Conservation (phyloP, 53 echinoderm and acorn worm species). For the Zoroaster sp. region DNA sequence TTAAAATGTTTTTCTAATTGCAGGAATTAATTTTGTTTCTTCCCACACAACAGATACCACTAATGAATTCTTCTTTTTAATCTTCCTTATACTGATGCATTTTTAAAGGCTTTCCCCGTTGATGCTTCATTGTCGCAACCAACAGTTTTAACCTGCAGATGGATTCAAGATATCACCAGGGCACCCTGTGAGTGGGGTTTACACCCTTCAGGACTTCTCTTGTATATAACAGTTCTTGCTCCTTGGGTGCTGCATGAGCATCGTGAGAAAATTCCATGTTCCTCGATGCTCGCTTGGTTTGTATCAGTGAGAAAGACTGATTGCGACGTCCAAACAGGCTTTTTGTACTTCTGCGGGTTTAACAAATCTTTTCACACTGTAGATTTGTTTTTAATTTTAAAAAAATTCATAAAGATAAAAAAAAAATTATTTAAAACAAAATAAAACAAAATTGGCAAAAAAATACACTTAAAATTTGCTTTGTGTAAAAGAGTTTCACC, state of each 20-base stretch:
- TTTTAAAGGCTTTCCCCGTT: slow-evolving; percentile 52
- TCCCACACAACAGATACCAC: slow-evolving; percentile 39
- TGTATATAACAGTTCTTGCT: slow-evolving; percentile 45
- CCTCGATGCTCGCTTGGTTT: slow-evolving; percentile 17
- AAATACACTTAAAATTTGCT: neutral
- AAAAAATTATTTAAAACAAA: neutral
- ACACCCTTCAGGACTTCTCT: slow-evolving; percentile 7
- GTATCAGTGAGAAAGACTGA: slow-evolving; percentile 50
- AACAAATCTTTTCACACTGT: neutral
- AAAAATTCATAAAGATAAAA: neutral
- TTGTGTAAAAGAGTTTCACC: neutral
- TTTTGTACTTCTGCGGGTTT: neutral
- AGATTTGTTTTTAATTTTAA: neutral
- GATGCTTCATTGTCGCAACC: slow-evolving; percentile 59
- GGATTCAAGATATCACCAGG: neutral
- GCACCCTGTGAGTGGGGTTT: slow-evolving; percentile 49
- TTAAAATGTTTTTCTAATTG: neutral
- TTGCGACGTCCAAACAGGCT: slow-evolving; percentile 26
- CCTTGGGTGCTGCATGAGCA: neutral
- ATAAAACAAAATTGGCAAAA: neutral
- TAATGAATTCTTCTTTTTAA: slow-evolving; percentile 56
- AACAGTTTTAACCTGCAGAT: slow-evolving; percentile 51
- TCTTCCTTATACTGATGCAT: slow-evolving; percentile 53
- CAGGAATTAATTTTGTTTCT: slow-evolving; percentile 19
- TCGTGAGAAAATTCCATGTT: slow-evolving; percentile 23